Evolutionary conservation across 2,888 invertebrate genomes (phyloP).

Genomic region (Rotaria macrura): DNA sequence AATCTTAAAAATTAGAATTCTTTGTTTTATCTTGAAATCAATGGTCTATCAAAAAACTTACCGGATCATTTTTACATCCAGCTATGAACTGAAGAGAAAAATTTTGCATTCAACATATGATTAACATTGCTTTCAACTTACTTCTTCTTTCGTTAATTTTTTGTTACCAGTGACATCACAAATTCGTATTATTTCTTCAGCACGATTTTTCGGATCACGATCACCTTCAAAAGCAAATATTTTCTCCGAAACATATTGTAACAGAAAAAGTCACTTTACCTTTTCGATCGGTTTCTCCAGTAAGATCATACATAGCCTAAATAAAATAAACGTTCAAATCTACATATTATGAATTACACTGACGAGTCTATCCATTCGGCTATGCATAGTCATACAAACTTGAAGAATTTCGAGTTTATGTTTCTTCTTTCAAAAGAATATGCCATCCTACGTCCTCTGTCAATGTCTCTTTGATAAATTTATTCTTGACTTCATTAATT

Average conservation of each 20-base stretch:
- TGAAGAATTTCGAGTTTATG: no score
- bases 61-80: slow-evolving; percentile 16
- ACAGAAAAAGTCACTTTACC: not conserved
- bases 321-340: not conserved
- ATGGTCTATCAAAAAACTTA: not conserved
- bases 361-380: no score
- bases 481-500: not conserved
- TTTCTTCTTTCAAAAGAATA: no score
- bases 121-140: not conserved
- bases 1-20: not conserved
- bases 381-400: no score
- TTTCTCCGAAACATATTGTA: not conserved
- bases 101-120: not conserved
- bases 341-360: no score
- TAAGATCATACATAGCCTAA: slow-evolving; percentile 3
- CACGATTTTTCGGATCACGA: slow-evolving; percentile 13
- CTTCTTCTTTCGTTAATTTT: slow-evolving; percentile 8
- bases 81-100: not conserved
- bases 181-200: not conserved
- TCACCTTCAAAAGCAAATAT: not conserved
- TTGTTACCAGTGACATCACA: slow-evolving; percentile 16
- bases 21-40: not conserved
- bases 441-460: no score
- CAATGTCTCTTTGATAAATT: no score
- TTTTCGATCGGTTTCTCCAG: slow-evolving; percentile 5